Base-by-base conservation (phyloP, 1,140 invertebrate genomes). In the Lordiphosa stackelbergi region DNA sequence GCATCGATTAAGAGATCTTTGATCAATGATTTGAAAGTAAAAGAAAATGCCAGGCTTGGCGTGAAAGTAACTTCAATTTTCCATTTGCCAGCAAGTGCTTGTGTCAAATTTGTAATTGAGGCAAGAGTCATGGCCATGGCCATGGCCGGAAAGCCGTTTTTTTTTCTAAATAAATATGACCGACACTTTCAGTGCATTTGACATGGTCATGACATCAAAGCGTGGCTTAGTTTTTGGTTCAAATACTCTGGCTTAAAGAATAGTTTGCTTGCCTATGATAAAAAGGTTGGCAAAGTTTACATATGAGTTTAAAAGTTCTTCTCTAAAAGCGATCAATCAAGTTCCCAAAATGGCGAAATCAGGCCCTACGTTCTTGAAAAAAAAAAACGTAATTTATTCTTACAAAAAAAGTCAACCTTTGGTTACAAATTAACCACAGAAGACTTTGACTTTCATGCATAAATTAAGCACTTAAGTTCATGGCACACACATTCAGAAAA, bases 51-150 rank as follows among this genome's bases (percentile, higher is more conserved):
- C 53, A 53, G 61, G 28, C 28, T 2, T 51, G 35, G 42, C 53
- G 75, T 81, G 75, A 79, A 79, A 79, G 75, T 79, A 75, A 81
- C 58, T 79, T 79, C 75, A 75, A 75, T 79, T 79, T 79, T 81
- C 3, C 53, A 64, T 81, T 63, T 72, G 58, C 40, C 19, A 41
- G 51, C 36, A 55, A 75, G 75, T 79, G 66, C 55, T 71, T 71
- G 66, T 71, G 71, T 79, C 75, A 81, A 81, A 79, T 75, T 81
- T 75, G 71, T 71, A 79, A 81, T 79, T 71, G 71, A 70, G 66
- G 53, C 58, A 70, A 54, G 31, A 16, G 10, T 7, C 41, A 53
- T 59, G 46, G 41, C 47, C 22, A 41, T 57, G 45, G 36, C 43
- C 49, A 46, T 36, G 48, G 37, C 41, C 65, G 42, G 66, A 54